These are phyloP conservation scores for Spermophilus dauricus DNA, from an alignment of 2,113 vertebrate species.

Conservation along the genomic window DNA sequence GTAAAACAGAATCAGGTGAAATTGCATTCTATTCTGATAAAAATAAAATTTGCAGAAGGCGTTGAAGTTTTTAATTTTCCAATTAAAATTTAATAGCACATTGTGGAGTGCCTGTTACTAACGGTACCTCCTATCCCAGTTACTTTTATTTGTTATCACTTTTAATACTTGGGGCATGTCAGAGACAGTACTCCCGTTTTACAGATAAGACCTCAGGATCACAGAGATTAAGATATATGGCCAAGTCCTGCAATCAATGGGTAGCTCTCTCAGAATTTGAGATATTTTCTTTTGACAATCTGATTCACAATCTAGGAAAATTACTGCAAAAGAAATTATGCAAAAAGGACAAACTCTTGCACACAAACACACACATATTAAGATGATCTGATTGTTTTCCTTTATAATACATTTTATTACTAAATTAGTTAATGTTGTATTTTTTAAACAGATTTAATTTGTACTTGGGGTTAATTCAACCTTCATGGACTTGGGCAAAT, in stretches of 20 bases:
- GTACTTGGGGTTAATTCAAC: neutral
- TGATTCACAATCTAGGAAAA: neutral
- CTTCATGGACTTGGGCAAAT: conserved; percentile 2
- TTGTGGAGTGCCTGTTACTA: neutral
- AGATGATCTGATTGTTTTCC: neutral
- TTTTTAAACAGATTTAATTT: neutral
- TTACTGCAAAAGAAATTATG: conserved; percentile 34
- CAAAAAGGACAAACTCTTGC: neutral
- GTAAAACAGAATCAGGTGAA: neutral
- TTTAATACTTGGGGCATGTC: neutral
- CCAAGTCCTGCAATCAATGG: neutral
- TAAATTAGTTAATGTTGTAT: conserved; percentile 1
- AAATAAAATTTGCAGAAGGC: neutral
- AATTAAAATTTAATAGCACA: neutral
- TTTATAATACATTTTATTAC: conserved; percentile 18
- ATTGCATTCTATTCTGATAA: neutral
- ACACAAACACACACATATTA: neutral
- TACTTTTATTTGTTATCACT: neutral
- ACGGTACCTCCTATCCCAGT: neutral
- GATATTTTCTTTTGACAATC: conserved; percentile 27
- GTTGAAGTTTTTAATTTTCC: neutral
- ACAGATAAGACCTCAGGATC: neutral
- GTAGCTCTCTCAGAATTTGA: neutral
- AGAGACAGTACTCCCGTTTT: neutral
- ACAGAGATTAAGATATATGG: neutral